phyloP scores from a whole-genome alignment of 2,113 vertebrate genomes.

The Nycticryphes semicollaris region DNA sequence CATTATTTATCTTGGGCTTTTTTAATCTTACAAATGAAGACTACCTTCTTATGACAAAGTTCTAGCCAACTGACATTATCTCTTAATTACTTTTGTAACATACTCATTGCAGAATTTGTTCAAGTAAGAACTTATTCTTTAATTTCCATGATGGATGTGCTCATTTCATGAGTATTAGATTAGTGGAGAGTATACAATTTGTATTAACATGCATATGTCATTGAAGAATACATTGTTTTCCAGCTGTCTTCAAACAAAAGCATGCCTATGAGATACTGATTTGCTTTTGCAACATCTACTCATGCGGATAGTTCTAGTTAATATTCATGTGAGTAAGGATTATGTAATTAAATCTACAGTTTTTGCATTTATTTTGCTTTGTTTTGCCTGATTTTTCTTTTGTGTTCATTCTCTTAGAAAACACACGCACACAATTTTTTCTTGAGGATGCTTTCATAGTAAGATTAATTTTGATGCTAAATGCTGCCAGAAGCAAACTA shows the following conservation, averaged over 20 bases:
- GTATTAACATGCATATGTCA: constrained; percentile 59
- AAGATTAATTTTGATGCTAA: neutral
- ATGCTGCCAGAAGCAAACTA: constrained; percentile 29
- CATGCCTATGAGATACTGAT: neutral
- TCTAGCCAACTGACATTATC: constrained; percentile 21
- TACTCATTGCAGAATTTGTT: constrained; percentile 63
- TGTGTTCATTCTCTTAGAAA: neutral
- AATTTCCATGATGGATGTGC: constrained; percentile 70
- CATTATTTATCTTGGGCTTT: constrained; percentile 5
- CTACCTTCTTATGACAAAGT: neutral
- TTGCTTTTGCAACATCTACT: constrained; percentile 9
- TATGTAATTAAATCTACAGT: neutral
- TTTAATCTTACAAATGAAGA: constrained; percentile 34
- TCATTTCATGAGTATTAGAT: constrained; percentile 71
- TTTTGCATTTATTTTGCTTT: constrained; percentile 11
- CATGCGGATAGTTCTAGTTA: neutral
- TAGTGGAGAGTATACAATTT: constrained; percentile 65
- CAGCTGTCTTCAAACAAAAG: constrained; percentile 53
- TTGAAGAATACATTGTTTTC: constrained; percentile 59
- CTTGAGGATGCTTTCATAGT: neutral
- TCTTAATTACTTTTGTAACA: constrained; percentile 70
- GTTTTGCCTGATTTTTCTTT: constrained; percentile 1
- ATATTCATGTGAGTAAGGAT: neutral
- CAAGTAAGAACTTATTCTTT: constrained; percentile 59
- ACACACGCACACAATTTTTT: neutral